Evolutionary conservation across 2,113 vertebrate species (phyloP), one percentile per base, ranked within the genome.

Genomic region (Dryoscopus gambensis): DNA sequence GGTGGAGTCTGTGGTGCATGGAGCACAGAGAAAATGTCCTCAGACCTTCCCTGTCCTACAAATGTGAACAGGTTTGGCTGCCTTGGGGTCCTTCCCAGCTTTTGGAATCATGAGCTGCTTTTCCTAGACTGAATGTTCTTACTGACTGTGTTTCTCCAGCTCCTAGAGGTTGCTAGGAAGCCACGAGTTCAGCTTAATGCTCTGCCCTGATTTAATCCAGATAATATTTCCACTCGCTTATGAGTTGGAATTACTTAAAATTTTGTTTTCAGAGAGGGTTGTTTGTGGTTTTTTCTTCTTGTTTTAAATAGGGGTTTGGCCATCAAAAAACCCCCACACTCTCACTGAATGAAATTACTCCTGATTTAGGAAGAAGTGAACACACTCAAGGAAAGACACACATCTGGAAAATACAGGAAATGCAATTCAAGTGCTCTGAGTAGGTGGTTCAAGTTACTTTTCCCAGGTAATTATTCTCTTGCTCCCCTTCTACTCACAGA

Each of bases 361-460:
- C 47, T 94, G 84, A 91, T 82, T 91, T 79, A 77, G 42, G 79
- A 89, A 88, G 80, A 93, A 82, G 25, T 85, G 91, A 95, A 84
- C 81, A 47, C 1, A 19, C 63, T 87, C 60, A 82, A 49, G 70
- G 30, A 87, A 82, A 94, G 65, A 91, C 80, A 75, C 33, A 55
- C 84, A 92, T 96, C 93, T 94, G 93, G 77, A 82, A 97, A 93
- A 84, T 4, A 69, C 95, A 94, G 94, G 93, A 95, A 95, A 95
- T 87, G 90, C 81, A 89, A 39, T 89, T 84, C 62, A 95, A 89
- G 84, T 50, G n/a, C 62, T 95, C 53, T 47, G 70, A 79, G 65
- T 82, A 82, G 53, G 49, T 49, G 70, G 87, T 60, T 97, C 84
- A 69, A 73, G 57, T 96, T 95, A 94, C 95, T 95, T 95, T 96